A percentile compares a stretch with the other conserved stretches of the same genome.
These are phyloP conservation scores for Plodia interpunctella DNA, from an alignment of 1,140 invertebrate species.

Conservation along the genomic window DNA sequence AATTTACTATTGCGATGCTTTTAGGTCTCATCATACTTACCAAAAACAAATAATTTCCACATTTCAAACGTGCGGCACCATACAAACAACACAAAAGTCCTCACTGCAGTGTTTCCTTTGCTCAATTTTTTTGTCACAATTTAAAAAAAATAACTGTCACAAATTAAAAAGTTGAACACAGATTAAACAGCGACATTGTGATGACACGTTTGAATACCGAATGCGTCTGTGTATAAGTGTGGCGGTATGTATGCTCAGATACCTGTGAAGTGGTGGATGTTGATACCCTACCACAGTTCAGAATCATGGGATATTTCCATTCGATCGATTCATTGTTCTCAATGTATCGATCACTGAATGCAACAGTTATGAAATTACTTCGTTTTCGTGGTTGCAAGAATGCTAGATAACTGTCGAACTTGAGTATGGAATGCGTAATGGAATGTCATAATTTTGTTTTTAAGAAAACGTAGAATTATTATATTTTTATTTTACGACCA, in stretches of 20 bases:
- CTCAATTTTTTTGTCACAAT: neutral
- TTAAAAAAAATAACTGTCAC: neutral
- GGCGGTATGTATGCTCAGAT: neutral
- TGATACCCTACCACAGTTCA: neutral
- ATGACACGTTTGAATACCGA: neutral
- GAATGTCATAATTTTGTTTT: no score
- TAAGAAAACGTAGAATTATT: no score
- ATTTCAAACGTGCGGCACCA: conserved; percentile 10
- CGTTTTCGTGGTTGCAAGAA: neutral
- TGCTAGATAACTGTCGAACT: neutral
- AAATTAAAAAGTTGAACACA: neutral
- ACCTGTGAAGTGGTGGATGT: neutral
- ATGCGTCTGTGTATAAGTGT: neutral
- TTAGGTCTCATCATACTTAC: conserved; percentile 10
- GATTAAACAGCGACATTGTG: conserved; percentile 3
- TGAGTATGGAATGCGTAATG: no score
- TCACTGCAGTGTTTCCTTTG: neutral
- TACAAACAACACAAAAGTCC: neutral
- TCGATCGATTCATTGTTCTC: neutral
- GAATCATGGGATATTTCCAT: neutral
- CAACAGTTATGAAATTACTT: neutral
- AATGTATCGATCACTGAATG: neutral
- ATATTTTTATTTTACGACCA: no score
- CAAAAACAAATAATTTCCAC: conserved; percentile 16
- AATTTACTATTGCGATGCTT: no score